These are phyloP conservation scores for Lepus europaeus DNA, from an alignment of 2,113 vertebrate species.

Conservation along the genomic window DNA sequence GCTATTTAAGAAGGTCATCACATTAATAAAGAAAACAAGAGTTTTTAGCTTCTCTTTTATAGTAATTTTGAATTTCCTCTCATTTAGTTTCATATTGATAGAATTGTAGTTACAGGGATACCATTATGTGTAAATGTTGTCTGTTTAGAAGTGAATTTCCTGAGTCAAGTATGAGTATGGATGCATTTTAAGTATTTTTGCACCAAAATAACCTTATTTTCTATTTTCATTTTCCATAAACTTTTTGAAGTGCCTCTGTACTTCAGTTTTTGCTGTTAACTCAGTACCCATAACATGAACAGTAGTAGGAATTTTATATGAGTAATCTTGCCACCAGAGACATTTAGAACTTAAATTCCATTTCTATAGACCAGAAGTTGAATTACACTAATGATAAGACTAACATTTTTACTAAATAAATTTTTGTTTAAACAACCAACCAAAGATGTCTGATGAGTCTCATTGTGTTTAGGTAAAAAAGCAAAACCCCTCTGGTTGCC, in stretches of 20 bases:
- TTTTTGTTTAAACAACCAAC: neutral
- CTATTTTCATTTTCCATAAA: too few species aligned
- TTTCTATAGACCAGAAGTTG: neutral
- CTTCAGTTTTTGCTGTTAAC: neutral
- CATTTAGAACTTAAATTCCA: neutral
- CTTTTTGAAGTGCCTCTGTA: too few species aligned
- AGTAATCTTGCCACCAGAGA: neutral
- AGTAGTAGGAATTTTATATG: neutral
- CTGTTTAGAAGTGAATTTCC: constrained; percentile 12
- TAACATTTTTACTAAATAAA: neutral
- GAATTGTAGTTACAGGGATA: constrained; percentile 6
- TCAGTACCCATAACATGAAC: neutral
- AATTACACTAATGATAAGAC: neutral
- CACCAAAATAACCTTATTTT: too few species aligned
- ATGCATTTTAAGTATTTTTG: too few species aligned
- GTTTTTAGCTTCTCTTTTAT: constrained; percentile 7
- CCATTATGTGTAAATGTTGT: neutral
- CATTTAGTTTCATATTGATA: neutral
- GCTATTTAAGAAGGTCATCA: constrained; percentile 2
- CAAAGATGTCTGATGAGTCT: neutral
- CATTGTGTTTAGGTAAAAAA: neutral
- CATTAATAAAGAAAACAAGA: neutral
- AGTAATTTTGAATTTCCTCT: constrained; percentile 47
- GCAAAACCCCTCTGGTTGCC: neutral
- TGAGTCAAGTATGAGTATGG: neutral